Base-by-base conservation (phyloP, 1,140 invertebrate genomes). In the Lineus longissimus region DNA sequence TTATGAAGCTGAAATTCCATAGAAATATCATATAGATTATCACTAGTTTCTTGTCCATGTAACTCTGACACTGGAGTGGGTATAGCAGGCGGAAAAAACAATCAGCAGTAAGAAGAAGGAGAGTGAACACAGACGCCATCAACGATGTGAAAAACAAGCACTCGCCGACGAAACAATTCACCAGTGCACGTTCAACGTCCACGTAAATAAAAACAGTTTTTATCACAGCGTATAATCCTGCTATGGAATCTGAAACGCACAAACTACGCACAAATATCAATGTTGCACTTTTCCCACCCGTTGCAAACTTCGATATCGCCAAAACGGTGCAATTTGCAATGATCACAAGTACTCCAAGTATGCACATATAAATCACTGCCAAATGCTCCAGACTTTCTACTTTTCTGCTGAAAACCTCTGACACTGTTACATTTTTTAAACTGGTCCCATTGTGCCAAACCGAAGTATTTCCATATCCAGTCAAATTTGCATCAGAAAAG, bases 111-210 rank as follows among this genome's bases (percentile, higher is more conserved):
- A 78, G 63, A 62, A 67, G 70, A 25, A 77, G 45, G 2, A 76
- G 59, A 0, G 70, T 66, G 23, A 69, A 45, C 19, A 64, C 56
- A 4, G 69, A 68, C 1, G 72, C 70, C 2, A 70, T 67, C 1
- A 66, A 67, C 11, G 70, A 71, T 0, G 75, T 71, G 40, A 77
- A 66, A 17, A 78, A 68, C 1, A 78, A 36, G 62, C 76, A 75
- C 29, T 78, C 76, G n/a, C 74, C 70, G 17, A 78, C 65, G 62
- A 78, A 78, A 61, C 72, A 76, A 61, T 76, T 73, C 17, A 57
- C 30, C 7, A 29, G 30, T 4, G 55, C 4, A 0, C 73, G 67
- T 1, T 65, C 51, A 0, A 67, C 41, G 17, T 74, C 65, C 0
- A 70, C 43, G 31, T 66, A 19, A 25, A 76, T 47, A 40, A 74